These are phyloP conservation scores for Eudasyphora cyanicolor DNA, from an alignment of 2,888 invertebrate species.

Conservation along the genomic window DNA sequence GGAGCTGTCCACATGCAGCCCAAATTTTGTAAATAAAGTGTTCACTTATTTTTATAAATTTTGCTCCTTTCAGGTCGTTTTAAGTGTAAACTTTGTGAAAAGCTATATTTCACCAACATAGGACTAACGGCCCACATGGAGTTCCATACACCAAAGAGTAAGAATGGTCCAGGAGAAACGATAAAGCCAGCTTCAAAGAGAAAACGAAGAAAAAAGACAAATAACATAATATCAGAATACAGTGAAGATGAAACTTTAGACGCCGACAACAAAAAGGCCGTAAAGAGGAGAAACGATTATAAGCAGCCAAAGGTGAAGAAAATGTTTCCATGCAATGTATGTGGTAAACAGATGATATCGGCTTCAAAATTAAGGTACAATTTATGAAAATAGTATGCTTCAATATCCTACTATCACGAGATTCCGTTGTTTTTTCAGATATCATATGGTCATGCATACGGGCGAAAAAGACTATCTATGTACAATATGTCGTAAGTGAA, in stretches of 20 bases:
- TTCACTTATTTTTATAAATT: background rate
- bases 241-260: slow-evolving; percentile 12
- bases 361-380: slow-evolving; percentile 68
- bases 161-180: slow-evolving; percentile 16
- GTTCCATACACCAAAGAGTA: slow-evolving; percentile 67
- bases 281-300: slow-evolving; percentile 54
- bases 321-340: slow-evolving; percentile 70
- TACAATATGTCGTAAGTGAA: slow-evolving; percentile 72
- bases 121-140: slow-evolving; percentile 71
- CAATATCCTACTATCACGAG: background rate
- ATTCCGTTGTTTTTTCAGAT: slow-evolving; percentile 56
- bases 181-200: slow-evolving; percentile 4
- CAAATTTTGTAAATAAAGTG: too few species aligned
- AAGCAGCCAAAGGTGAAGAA: slow-evolving; percentile 70
- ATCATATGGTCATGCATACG: slow-evolving; percentile 74
- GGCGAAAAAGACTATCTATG: slow-evolving; percentile 74
- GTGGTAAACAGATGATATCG: slow-evolving; percentile 71
- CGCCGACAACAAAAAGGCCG: background rate
- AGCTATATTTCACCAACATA: slow-evolving; percentile 70
- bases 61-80: slow-evolving; percentile 66
- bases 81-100: slow-evolving; percentile 71
- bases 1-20: too few species aligned
- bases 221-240: background rate
- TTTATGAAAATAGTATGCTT: background rate
- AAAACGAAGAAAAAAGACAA: background rate